Evolutionary conservation across 2,888 invertebrate species (phyloP), one percentile per base, ranked within the genome.

Genomic region (Aporophyla nigra): DNA sequence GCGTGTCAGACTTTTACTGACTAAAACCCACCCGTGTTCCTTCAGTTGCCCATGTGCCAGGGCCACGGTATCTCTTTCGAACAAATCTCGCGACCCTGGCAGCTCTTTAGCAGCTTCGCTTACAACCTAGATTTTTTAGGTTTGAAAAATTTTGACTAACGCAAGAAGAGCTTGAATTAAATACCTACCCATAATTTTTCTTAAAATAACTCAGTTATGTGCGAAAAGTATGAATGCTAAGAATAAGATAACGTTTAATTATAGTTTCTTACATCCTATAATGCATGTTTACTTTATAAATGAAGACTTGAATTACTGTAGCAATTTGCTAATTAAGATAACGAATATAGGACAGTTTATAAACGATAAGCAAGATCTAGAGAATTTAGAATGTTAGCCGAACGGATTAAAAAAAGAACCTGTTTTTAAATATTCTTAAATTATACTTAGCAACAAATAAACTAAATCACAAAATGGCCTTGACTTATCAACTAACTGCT

Each of bases 261-360:
- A 24, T 27, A 76, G 6, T 54, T 16, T 72, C 7, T 46, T 76
- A 46, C n/a, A 12, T 51, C 5, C n/a, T 54, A 2, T 68, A 46
- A 40, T 43, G 0, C 54, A 59, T 66, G 49, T 78, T 74, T 61
- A 59, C 46, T 51, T 56, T 49, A 59, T 40, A 19, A 61, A 71
- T n/a, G 27, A 9, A 46, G 2, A 76, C 63, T 76, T 33, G 24
- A 80, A 53, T 59, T 63, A 33, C 40, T 65, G 24, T 49, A 53
- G n/a, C 21, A 53, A 76, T 68, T 69, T 65, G 65, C 27, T 24
- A 65, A 14, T 33, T 59, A 53, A 49, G 51, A 82, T 56, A 82
- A 75, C 43, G 12, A 74, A 76, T 76, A 67, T 67, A 76, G 67
- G 56, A 46, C 76, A 58, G 24, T 65, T 73, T 49, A 65, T 0